A percentile compares a stretch with the other conserved stretches of the same genome.
These are phyloP conservation scores for Halotydeus destructor DNA, from an alignment of 1,140 invertebrate species.

Conservation along the genomic window DNA sequence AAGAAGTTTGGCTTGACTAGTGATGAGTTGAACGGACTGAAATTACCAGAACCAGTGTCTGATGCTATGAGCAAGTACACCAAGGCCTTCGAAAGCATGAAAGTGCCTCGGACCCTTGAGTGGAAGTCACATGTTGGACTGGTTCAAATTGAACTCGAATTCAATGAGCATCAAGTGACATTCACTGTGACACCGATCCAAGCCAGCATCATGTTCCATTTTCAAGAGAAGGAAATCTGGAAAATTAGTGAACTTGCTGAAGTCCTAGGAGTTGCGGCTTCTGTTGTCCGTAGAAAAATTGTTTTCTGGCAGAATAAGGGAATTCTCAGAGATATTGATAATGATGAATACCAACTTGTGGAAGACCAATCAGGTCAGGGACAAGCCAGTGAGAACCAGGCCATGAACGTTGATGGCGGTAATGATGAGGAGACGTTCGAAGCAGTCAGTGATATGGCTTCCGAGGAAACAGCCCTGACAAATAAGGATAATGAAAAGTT, in stretches of 20 bases:
- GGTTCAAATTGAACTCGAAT: constrained; percentile 74
- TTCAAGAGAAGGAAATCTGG: constrained; percentile 72
- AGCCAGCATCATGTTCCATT: constrained; percentile 82
- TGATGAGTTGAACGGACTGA: constrained; percentile 65
- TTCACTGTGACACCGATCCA: constrained; percentile 75
- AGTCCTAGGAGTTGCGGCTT: constrained; percentile 58
- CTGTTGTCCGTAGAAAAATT: constrained; percentile 57
- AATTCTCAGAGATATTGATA: constrained; percentile 46
- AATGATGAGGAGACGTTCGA: constrained; percentile 39
- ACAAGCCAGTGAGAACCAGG: background rate
- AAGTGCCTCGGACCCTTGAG: constrained; percentile 74
- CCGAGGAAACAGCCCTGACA: constrained; percentile 73
- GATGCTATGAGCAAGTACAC: constrained; percentile 65
- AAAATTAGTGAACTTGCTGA: constrained; percentile 57
- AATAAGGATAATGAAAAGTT: constrained; percentile 59
- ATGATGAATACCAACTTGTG: constrained; percentile 50
- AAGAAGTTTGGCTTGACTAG: constrained; percentile 11
- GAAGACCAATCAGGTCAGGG: constrained; percentile 36
- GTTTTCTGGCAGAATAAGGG: constrained; percentile 65
- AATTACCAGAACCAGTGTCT: constrained; percentile 56
- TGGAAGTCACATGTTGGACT: constrained; percentile 85
- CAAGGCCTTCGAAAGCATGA: constrained; percentile 72
- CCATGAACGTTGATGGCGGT: constrained; percentile 24
- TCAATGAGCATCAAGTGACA: constrained; percentile 49
- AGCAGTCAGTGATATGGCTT: constrained; percentile 59